Conservation (phyloP, 1,140 invertebrate species). For the Tetragnatha versicolor region DNA sequence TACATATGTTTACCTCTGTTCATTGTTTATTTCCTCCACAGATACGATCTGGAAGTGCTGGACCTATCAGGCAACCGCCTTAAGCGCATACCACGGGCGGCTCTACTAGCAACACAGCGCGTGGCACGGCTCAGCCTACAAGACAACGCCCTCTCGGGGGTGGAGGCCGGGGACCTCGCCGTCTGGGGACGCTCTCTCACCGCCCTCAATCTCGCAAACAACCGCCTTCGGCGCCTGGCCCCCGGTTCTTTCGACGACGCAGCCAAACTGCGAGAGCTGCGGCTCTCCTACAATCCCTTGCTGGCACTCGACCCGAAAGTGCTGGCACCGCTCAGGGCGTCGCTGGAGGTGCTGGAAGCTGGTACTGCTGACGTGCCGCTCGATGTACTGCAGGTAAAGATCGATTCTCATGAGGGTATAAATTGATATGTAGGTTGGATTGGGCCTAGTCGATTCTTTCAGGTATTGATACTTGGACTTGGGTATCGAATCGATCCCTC, state of each 20-base stretch:
- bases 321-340: slow-evolving; percentile 71
- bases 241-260: slow-evolving; percentile 73
- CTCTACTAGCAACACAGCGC: slow-evolving; percentile 73
- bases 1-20: too few relatives aligned
- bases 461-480: too few relatives aligned
- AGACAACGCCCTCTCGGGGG: slow-evolving; percentile 81
- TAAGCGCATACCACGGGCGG: slow-evolving; percentile 73
- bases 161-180: slow-evolving; percentile 76
- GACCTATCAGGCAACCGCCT: slow-evolving; percentile 83
- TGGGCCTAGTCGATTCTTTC: too few relatives aligned
- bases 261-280: slow-evolving; percentile 80
- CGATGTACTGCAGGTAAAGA: slow-evolving; percentile 68
- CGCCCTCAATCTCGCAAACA: slow-evolving; percentile 83
- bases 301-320: slow-evolving; percentile 77
- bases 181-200: slow-evolving; percentile 83
- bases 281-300: slow-evolving; percentile 86
- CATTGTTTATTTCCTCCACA: background rate
- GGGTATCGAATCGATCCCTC: too few relatives aligned
- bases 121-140: slow-evolving; percentile 84
- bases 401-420: too few relatives aligned
- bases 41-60: slow-evolving; percentile 71
- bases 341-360: slow-evolving; percentile 81
- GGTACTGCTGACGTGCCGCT: slow-evolving; percentile 71
- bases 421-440: background rate
- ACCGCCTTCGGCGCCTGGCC: slow-evolving; percentile 78